phyloP scores from a whole-genome alignment of 2,113 vertebrate genomes.

The Prochilodus magdalenae region DNA sequence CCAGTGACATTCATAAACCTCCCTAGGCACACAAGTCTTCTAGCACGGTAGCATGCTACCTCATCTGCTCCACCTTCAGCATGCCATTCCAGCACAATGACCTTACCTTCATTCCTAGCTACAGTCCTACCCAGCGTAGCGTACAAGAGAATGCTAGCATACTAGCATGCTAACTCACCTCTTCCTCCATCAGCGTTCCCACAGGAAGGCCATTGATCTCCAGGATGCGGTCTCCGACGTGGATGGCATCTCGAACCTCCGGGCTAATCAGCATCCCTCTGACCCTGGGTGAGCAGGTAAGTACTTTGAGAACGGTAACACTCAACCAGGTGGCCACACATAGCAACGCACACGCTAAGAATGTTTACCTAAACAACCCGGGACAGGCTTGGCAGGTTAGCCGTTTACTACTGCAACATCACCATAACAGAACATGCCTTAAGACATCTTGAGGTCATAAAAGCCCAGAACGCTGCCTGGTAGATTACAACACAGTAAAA shows the following conservation, averaged over 20 bases:
- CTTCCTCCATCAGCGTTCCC: slow-evolving; percentile 83
- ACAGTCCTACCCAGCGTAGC: neutral
- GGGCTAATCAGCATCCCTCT: slow-evolving; percentile 91
- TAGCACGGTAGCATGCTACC: neutral
- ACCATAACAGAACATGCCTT: neutral
- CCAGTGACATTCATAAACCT: neutral
- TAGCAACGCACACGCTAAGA: neutral
- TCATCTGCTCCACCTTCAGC: neutral
- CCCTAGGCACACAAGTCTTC: neutral
- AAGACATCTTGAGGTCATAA: neutral
- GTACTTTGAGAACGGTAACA: slow-evolving; percentile 29
- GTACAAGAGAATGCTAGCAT: no score
- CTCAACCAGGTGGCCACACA: neutral
- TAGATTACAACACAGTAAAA: neutral
- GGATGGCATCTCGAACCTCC: slow-evolving; percentile 91
- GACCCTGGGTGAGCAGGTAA: slow-evolving; percentile 76
- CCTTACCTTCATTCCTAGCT: neutral
- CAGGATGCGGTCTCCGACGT: slow-evolving; percentile 92
- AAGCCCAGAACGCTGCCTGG: neutral
- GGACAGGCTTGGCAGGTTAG: slow-evolving; percentile 21
- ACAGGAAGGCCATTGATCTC: slow-evolving; percentile 95
- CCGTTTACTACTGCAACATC: slow-evolving; percentile 5
- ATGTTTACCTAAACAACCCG: neutral
- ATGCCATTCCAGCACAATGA: neutral
- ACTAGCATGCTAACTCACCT: slow-evolving; percentile 75